Evolutionary conservation across 2,797 vertebrate species (phyloP).

Genomic region (Danio choprae): DNA sequence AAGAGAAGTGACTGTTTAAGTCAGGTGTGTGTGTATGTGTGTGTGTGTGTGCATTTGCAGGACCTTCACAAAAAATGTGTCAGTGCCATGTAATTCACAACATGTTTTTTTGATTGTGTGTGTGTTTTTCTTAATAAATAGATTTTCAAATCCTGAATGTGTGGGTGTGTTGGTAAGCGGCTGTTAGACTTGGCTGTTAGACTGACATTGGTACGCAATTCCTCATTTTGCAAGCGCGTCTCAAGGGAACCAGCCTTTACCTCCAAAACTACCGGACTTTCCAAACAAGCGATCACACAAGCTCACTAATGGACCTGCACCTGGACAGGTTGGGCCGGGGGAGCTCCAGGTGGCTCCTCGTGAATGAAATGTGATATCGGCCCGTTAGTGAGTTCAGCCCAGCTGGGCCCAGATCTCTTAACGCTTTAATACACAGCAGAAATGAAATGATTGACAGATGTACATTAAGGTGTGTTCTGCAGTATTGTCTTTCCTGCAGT

Average conservation of each 20-base stretch:
- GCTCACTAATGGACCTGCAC: slow-evolving; percentile 65
- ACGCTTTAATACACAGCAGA: slow-evolving; percentile 21
- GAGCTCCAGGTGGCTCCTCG: slow-evolving; percentile 49
- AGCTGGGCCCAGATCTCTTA: slow-evolving; percentile 35
- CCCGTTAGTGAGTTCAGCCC: slow-evolving; percentile 24
- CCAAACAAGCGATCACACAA: slow-evolving; percentile 65
- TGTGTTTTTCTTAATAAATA: slow-evolving; percentile 1
- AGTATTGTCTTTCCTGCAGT: slow-evolving; percentile 9
- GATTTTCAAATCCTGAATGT: slow-evolving; percentile 35
- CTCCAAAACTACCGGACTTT: slow-evolving; percentile 79
- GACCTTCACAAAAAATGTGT: not conserved
- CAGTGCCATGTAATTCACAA: not conserved
- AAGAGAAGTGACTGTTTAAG: not conserved
- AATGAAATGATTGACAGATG: slow-evolving; percentile 20
- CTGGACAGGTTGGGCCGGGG: slow-evolving; percentile 67
- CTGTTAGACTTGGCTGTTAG: not conserved
- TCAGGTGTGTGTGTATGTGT: not conserved
- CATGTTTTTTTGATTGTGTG: not conserved
- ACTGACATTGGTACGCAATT: slow-evolving; percentile 46
- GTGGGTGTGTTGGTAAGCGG: slow-evolving; percentile 20
- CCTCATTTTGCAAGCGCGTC: slow-evolving; percentile 62
- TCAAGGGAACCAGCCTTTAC: slow-evolving; percentile 66
- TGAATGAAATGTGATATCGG: slow-evolving; percentile 49
- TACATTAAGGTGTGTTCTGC: not conserved
- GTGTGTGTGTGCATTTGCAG: not conserved